Percentiles rank a stretch among this genome's conserved stretches.
Conservation (phyloP, 2,888 invertebrate genomes). For the Dyspetes luteomarginatus region DNA sequence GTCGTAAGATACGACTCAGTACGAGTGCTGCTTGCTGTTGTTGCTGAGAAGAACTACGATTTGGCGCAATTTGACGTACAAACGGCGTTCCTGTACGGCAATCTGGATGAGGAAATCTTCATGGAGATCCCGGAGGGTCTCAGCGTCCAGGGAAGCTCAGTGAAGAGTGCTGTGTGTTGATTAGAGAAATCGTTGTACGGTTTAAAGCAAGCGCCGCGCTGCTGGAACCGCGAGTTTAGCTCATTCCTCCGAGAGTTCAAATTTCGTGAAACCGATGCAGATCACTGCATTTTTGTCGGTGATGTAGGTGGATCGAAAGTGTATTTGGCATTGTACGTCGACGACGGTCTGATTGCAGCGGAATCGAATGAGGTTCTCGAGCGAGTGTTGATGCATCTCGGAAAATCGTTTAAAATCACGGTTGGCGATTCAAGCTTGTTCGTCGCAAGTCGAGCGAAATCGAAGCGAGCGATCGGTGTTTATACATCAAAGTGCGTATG, state of each 20-base stretch:
- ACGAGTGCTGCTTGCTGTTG: conserved; percentile 1
- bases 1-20: conserved; percentile 22
- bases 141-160: not conserved
- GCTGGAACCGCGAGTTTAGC: not conserved
- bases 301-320: not conserved
- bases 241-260: not conserved
- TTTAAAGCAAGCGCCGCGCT: not conserved
- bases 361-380: not conserved
- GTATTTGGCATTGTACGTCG: conserved; percentile 30
- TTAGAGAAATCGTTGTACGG: not conserved
- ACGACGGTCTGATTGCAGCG: conserved; percentile 39
- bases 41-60: conserved; percentile 49
- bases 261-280: not conserved
- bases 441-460: conserved; percentile 62
- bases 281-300: not conserved
- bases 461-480: conserved; percentile 43
- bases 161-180: not conserved
- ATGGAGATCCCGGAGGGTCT: conserved; percentile 48
- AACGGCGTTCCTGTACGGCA: conserved; percentile 13
- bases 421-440: not conserved
- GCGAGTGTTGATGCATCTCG: not conserved
- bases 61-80: conserved; percentile 24
- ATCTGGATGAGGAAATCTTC: conserved; percentile 29
- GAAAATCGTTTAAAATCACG: conserved; percentile 56
- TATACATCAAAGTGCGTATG: conserved; percentile 62